Conservation (phyloP, 2,888 invertebrate genomes). For the Andrena hattorfiana region DNA sequence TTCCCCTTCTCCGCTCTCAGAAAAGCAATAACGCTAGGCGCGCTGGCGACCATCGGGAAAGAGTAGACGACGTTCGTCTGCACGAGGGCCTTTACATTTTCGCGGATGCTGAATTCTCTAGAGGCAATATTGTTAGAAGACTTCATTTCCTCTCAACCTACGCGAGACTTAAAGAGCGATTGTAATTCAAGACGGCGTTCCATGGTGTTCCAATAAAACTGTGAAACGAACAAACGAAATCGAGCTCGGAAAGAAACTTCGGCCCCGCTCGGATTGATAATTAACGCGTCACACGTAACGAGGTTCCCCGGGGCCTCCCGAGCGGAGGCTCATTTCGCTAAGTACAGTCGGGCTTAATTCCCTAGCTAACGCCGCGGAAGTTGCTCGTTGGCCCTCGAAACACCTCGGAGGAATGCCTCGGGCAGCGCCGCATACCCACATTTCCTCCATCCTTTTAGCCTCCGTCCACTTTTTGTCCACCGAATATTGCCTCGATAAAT, state of each 20-base stretch:
- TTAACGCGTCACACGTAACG: background rate
- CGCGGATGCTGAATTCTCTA: background rate
- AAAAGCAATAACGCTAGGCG: constrained; percentile 33
- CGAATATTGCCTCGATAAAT: constrained; percentile 61
- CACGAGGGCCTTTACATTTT: background rate
- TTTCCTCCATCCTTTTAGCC: background rate
- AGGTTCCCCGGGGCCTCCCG: too few species aligned
- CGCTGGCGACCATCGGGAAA: constrained; percentile 26
- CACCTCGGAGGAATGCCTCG: background rate
- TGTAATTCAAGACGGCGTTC: too few species aligned
- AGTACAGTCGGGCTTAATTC: constrained; percentile 7
- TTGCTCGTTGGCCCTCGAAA: constrained; percentile 17
- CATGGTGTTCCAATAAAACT: background rate
- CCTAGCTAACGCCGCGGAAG: too few species aligned
- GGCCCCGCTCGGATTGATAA: background rate
- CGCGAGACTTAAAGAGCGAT: too few species aligned
- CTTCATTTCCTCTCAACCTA: background rate
- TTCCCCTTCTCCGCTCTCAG: background rate
- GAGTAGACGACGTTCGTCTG: background rate
- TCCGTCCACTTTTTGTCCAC: constrained; percentile 3
- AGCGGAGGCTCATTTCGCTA: background rate
- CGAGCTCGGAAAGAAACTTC: background rate
- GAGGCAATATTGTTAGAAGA: background rate
- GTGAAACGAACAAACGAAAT: background rate
- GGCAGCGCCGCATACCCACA: background rate